Percentiles rank a stretch among this genome's conserved stretches.
These are phyloP conservation scores for Periophthalmus magnuspinnatus DNA, from an alignment of 2,797 vertebrate genomes.

Conservation along the genomic window DNA sequence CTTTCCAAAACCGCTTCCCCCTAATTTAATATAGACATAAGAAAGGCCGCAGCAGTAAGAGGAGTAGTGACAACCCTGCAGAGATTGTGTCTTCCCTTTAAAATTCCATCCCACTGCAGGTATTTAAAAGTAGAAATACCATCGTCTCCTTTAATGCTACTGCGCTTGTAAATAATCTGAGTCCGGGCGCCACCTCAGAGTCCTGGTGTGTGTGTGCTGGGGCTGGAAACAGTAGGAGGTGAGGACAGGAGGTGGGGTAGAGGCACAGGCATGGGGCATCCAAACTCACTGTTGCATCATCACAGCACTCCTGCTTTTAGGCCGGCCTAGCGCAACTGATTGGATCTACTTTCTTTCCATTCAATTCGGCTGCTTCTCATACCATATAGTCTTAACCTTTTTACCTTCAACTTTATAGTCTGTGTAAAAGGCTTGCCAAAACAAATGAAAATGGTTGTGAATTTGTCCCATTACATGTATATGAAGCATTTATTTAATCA, in stretches of 20 bases:
- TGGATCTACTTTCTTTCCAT: constrained; percentile 20
- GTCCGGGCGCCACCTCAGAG: constrained; percentile 81
- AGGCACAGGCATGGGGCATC: constrained; percentile 30
- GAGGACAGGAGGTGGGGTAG: constrained; percentile 36
- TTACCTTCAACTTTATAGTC: not conserved
- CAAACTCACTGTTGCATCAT: constrained; percentile 63
- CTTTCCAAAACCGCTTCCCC: not conserved
- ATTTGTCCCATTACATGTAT: constrained; percentile 36
- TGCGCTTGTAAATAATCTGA: constrained; percentile 80
- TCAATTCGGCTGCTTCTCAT: not conserved
- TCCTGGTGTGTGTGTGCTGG: constrained; percentile 58
- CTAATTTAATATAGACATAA: constrained; percentile 7
- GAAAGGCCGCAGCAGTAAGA: constrained; percentile 10
- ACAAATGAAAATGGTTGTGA: constrained; percentile 14
- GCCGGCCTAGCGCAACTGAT: constrained; percentile 18
- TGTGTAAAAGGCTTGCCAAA: constrained; percentile 25
- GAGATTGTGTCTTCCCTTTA: constrained; percentile 62
- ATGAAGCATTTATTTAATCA: constrained; percentile 37
- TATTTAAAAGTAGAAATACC: constrained; percentile 77
- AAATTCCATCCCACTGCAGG: constrained; percentile 67
- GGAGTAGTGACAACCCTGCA: constrained; percentile 30
- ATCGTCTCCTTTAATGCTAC: constrained; percentile 75
- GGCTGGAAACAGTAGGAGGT: constrained; percentile 64
- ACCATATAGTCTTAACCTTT: not conserved
- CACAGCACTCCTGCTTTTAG: constrained; percentile 30